Percentiles rank a stretch among this genome's conserved stretches.
Evolutionary conservation across 2,888 invertebrate genomes (phyloP).

Genomic region (Elmis aenea): DNA sequence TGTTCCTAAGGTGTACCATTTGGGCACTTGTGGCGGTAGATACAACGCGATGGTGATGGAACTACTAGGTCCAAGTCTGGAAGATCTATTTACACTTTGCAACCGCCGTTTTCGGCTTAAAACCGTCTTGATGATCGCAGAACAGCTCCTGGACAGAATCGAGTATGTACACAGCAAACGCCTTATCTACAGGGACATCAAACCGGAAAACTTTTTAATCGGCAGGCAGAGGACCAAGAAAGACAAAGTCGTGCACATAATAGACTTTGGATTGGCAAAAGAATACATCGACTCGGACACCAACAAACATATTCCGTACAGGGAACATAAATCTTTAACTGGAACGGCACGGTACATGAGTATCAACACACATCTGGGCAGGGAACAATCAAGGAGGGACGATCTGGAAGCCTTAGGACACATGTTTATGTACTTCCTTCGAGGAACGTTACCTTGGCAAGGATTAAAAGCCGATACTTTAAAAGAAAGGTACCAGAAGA

Average conservation of each 20-base stretch:
- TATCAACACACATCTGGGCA: constrained; percentile 99
- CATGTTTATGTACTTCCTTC: constrained; percentile 99
- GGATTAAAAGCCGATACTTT: constrained; percentile 99
- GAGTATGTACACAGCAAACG: constrained; percentile 99
- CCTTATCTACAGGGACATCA: constrained; percentile 98
- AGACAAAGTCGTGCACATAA: constrained; percentile 99
- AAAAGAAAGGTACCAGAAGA: constrained; percentile 99
- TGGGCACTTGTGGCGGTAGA: constrained; percentile 65
- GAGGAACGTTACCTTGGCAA: constrained; percentile 99
- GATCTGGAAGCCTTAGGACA: constrained; percentile 99
- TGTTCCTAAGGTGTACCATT: constrained; percentile 68
- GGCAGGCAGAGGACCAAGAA: constrained; percentile 95
- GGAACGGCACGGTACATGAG: constrained; percentile 99
- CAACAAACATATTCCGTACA: constrained; percentile 99
- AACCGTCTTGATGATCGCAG: constrained; percentile 67
- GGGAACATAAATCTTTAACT: constrained; percentile 99
- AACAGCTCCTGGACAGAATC: constrained; percentile 84
- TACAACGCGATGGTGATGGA: constrained; percentile 73
- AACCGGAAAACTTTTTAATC: constrained; percentile 99
- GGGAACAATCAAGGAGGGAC: constrained; percentile 99
- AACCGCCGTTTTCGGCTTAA: constrained; percentile 66
- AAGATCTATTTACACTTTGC: constrained; percentile 69
- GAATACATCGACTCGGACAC: constrained; percentile 99
- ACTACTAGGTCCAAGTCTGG: constrained; percentile 65
- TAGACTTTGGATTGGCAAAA: constrained; percentile 99